Base-by-base conservation (phyloP, 1,140 invertebrate genomes). In the Aricia agestis region DNA sequence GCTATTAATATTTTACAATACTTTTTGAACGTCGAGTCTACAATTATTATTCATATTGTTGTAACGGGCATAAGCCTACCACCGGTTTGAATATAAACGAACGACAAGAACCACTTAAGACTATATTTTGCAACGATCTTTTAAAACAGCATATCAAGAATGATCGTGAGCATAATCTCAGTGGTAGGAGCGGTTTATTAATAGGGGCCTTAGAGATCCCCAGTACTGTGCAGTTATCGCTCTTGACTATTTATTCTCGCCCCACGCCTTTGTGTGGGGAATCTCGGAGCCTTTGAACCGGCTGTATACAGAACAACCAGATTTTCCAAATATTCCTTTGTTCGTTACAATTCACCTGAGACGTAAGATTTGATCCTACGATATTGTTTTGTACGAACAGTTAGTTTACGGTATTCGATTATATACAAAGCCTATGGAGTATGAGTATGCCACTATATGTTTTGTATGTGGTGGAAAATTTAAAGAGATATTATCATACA, bases 271-370 rank as follows among this genome's bases (percentile, higher is more conserved):
- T 77, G 76, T 75, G 70, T 73, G 65, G 68, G 45, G 45, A 52
- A 13, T 52, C 13, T 52, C 71, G 70, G 58, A 74, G 70, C 73
- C 76, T 77, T 77, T 77, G 76, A 77, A 73, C 71, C 75, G 72
- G 71, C 75, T 77, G 76, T 77, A 69, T 73, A 71, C 73, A 58
- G 71, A 75, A 75, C 73, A 73, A 75, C 74, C 76, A 73, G 68
- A 77, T 73, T 77, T 77, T 70, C 71, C 76, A 77, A 77, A 77
- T 70, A 77, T 77, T 74, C 76, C 76, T 73, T 77, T 74, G 71
- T 70, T 67, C 73, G 36, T 65, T 32, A 31, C 67, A 58, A 69
- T 63, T 69, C 58, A 63, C 58, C 19, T 61, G 59, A 63, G 42
- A 69, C 41, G 68, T 69, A 63, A 42, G 36, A 69, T 69, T 69